Conservation (phyloP, 2,113 vertebrate species). For the Scolopax mira region DNA sequence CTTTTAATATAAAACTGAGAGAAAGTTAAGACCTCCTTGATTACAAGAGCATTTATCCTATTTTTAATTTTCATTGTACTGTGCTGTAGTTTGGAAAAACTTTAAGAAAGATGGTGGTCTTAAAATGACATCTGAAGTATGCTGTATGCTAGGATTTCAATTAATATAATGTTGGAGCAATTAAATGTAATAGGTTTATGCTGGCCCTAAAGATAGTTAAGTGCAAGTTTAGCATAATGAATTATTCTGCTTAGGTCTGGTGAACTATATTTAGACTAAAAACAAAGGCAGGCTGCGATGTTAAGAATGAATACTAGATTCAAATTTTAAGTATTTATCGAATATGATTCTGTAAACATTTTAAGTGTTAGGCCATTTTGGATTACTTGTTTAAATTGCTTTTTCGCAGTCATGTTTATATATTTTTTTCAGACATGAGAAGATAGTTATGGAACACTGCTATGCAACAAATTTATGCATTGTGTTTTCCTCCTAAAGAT, state of each 20-base stretch:
- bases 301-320: not conserved
- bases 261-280: not conserved
- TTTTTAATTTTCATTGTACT: not conserved
- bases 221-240: not conserved
- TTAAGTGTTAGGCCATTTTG: not conserved
- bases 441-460: not conserved
- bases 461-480: not conserved
- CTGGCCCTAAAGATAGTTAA: not conserved
- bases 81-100: not conserved
- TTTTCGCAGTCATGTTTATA: not conserved
- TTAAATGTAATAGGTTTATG: not conserved
- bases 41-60: not conserved
- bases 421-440: not conserved
- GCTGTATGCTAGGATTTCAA: not conserved
- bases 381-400: not conserved
- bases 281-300: not conserved
- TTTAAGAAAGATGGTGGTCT: not conserved
- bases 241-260: not conserved
- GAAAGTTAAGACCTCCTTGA: not conserved
- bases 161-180: not conserved
- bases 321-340: not conserved
- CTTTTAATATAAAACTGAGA: not conserved
- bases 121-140: not conserved
- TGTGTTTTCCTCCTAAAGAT: not conserved
- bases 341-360: not conserved